phyloP scores from a whole-genome alignment of 92 coral and sea anemone species.

The Pocillopora grandis region DNA sequence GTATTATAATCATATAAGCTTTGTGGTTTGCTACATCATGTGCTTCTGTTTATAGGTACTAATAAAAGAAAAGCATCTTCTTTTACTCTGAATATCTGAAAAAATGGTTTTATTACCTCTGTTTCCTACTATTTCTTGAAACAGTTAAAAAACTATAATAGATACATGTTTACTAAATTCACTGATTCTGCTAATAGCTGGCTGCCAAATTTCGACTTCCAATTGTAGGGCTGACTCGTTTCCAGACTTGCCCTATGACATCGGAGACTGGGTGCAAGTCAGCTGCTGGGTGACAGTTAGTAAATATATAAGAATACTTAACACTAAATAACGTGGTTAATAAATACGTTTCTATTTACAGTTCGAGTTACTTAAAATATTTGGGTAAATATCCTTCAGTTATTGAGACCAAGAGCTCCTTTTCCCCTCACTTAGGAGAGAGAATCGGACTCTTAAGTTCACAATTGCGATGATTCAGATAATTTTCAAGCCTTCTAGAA shows the following conservation, averaged over 20 bases:
- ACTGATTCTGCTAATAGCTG: neutral
- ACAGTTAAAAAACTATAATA: neutral
- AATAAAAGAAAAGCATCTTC: too few species aligned
- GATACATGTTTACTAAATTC: neutral
- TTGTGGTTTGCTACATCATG: too few species aligned
- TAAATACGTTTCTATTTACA: conserved; percentile 42
- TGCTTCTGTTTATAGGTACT: too few species aligned
- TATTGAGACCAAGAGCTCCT: neutral
- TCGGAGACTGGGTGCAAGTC: too few species aligned
- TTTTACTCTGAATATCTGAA: neutral
- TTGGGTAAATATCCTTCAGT: conserved; percentile 7
- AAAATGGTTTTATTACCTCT: neutral
- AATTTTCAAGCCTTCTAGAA: neutral
- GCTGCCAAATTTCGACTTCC: neutral
- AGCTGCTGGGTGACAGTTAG: neutral
- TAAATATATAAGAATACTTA: neutral
- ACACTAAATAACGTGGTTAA: conserved; percentile 24
- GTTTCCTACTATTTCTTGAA: conserved; percentile 17
- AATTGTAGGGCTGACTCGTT: neutral
- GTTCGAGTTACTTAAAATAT: conserved; percentile 27
- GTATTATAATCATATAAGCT: too few species aligned
- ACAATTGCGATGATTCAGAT: neutral
- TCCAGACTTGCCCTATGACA: too few species aligned
- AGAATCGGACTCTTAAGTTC: neutral
- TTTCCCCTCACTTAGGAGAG: neutral